Evolutionary conservation across 2,888 invertebrate genomes (phyloP).

Genomic region (Calephelis perditalis): DNA sequence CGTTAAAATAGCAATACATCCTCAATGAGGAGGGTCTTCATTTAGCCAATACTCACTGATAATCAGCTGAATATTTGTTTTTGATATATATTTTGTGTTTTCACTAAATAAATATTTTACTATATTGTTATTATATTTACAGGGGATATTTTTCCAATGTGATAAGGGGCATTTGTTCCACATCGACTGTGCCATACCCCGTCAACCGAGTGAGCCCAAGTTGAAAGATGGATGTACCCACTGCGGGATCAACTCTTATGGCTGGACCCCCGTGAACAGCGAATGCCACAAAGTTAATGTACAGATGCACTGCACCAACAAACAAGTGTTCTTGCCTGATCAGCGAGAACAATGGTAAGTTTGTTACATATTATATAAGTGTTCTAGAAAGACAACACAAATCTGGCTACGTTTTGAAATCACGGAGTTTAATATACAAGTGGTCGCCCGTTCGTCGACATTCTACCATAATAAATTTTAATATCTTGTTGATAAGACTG

Average conservation of each 20-base stretch:
- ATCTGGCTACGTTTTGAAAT: no score
- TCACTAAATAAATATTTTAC: no score
- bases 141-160: constrained; percentile 92
- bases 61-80: no score
- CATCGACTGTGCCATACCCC: constrained; percentile 83
- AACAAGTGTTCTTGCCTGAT: constrained; percentile 58
- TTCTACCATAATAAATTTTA: no score
- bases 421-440: no score
- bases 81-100: background rate
- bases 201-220: constrained; percentile 34
- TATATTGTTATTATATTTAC: constrained; percentile 19
- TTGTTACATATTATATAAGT: background rate
- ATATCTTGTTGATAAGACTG: no score
- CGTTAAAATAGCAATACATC: no score
- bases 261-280: constrained; percentile 55
- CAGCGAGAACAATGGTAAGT: constrained; percentile 65
- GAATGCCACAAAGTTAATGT: constrained; percentile 41
- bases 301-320: constrained; percentile 54
- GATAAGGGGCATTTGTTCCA: constrained; percentile 89
- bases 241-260: constrained; percentile 58
- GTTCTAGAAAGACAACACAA: no score
- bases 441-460: no score
- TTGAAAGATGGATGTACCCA: constrained; percentile 59
- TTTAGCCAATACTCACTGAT: no score
- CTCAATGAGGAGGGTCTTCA: no score